phyloP scores from a whole-genome alignment of 2,888 invertebrate species.

The Drosophila putrida region DNA sequence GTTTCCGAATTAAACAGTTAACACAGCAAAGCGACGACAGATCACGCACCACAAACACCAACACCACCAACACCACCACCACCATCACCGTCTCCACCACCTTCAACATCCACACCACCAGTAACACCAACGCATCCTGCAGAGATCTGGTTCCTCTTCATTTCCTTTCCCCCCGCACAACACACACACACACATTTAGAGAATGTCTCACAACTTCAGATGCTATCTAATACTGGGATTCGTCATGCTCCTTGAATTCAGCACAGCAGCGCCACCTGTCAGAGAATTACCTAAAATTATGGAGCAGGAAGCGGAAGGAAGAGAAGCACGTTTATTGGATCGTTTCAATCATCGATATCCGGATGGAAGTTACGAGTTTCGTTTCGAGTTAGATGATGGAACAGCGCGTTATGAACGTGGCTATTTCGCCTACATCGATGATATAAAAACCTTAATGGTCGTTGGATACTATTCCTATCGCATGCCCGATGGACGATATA shows the following conservation, averaged over 20 bases:
- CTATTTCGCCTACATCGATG: conserved; percentile 74
- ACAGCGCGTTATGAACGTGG: conserved; percentile 83
- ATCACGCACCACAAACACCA: conserved; percentile 35
- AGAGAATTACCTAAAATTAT: not conserved
- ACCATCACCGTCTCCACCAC: conserved; percentile 11
- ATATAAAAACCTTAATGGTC: conserved; percentile 79
- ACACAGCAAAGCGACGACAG: conserved; percentile 66
- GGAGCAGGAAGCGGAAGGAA: conserved; percentile 1
- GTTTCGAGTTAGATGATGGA: conserved; percentile 82
- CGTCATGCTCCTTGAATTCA: conserved; percentile 15
- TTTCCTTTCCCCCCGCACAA: not conserved
- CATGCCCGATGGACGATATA: conserved; percentile 75
- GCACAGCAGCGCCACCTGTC: conserved; percentile 39
- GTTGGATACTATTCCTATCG: conserved; percentile 83
- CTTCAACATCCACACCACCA: not conserved
- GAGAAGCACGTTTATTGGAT: conserved; percentile 63
- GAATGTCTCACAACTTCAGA: conserved; percentile 28
- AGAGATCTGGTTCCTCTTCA: not conserved
- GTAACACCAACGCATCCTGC: not conserved
- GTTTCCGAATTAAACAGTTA: conserved; percentile 78
- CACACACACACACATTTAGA: conserved; percentile 6
- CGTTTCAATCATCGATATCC: conserved; percentile 80
- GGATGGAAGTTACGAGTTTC: conserved; percentile 84
- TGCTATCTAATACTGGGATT: conserved; percentile 12
- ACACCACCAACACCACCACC: conserved; percentile 20